Percentiles rank a stretch among this genome's conserved stretches.
Evolutionary conservation across 2,888 invertebrate species (phyloP).

Genomic region (Nezara viridula): DNA sequence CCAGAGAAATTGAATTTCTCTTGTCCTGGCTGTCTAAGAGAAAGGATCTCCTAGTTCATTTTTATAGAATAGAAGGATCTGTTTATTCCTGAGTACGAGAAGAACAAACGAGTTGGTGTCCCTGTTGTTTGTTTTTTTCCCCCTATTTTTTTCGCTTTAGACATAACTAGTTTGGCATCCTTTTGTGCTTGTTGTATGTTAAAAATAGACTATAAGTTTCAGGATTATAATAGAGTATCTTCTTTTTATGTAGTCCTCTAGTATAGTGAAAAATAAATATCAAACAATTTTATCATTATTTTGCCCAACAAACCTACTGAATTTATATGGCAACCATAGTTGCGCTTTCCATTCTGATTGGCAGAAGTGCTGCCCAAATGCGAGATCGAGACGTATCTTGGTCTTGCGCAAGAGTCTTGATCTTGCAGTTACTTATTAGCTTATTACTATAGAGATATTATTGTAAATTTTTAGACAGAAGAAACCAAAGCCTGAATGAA

Average conservation of each 20-base stretch:
- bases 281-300: too few relatives aligned
- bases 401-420: too few relatives aligned
- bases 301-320: too few relatives aligned
- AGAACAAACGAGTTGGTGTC: neutral
- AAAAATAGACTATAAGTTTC: neutral
- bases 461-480: too few relatives aligned
- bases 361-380: too few relatives aligned
- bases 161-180: neutral
- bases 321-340: too few relatives aligned
- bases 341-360: too few relatives aligned
- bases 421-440: too few relatives aligned
- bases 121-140: neutral
- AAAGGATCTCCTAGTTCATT: slow-evolving; percentile 19
- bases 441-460: too few relatives aligned
- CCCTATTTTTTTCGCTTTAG: neutral
- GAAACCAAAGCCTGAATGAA: too few relatives aligned
- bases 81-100: neutral
- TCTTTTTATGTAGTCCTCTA: neutral
- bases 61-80: slow-evolving; percentile 11
- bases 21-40: slow-evolving; percentile 7
- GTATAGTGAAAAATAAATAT: neutral
- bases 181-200: neutral
- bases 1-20: slow-evolving; percentile 47
- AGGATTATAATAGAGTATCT: neutral
- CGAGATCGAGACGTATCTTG: too few relatives aligned